Evolutionary conservation across 2,888 invertebrate genomes (phyloP).

Genomic region (Drosophila anomalata): DNA sequence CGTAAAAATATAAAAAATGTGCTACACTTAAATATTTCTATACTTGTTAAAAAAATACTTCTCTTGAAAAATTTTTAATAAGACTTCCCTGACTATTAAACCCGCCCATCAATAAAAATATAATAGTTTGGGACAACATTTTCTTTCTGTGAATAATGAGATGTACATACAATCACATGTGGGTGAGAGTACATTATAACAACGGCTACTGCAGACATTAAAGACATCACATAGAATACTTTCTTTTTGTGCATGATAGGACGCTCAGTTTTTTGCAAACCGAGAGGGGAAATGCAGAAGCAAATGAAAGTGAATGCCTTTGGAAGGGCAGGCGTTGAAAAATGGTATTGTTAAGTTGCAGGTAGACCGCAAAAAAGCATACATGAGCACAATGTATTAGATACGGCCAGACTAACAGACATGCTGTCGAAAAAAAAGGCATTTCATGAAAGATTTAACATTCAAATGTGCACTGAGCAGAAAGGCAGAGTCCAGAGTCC

Average conservation of each 20-base stretch:
- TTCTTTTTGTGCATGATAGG: constrained; percentile 70
- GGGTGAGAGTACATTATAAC: constrained; percentile 69
- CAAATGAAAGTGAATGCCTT: constrained; percentile 54
- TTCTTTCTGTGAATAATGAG: constrained; percentile 5
- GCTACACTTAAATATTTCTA: too few relatives aligned
- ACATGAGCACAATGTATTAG: constrained; percentile 48
- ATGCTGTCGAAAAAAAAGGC: constrained; percentile 46
- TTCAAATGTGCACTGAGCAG: constrained; percentile 77
- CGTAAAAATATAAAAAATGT: not conserved
- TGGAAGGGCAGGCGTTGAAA: constrained; percentile 28
- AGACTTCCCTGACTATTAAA: not conserved
- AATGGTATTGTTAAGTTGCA: constrained; percentile 71
- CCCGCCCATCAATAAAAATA: too few relatives aligned
- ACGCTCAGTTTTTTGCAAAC: constrained; percentile 39
- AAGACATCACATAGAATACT: constrained; percentile 68
- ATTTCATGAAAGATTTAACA: constrained; percentile 84
- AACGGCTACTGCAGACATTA: constrained; percentile 69
- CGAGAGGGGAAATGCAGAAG: constrained; percentile 48
- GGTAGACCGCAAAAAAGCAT: constrained; percentile 60
- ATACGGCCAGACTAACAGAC: constrained; percentile 20
- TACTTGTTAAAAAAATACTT: too few relatives aligned
- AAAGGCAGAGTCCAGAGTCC: constrained; percentile 45
- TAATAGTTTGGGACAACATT: not conserved
- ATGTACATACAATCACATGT: constrained; percentile 6
- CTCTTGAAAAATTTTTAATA: too few relatives aligned